Base-by-base conservation (phyloP, 2,888 invertebrate genomes). In the Cheilosia vernalis region DNA sequence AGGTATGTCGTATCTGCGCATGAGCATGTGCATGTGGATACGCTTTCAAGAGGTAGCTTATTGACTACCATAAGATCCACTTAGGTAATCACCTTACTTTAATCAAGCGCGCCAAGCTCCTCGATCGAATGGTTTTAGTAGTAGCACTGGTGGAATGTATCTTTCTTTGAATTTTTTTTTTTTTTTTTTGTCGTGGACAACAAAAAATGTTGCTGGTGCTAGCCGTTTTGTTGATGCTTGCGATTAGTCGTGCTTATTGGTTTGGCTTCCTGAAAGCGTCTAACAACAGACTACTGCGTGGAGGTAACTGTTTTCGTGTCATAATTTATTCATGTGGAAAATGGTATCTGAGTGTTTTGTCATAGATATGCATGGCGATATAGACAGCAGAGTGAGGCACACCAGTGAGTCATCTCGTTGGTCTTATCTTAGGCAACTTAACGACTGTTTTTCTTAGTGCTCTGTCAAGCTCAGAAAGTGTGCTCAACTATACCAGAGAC, bases 241-340 rank as follows among this genome's bases (percentile, higher is more conserved):
- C 64, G 55, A 80, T 84, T 84, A 74, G 84, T 84, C 60, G 84
- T 80, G 80, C 84, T 79, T 79, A 84, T 84, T 80, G 69, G 70
- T 66, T 47, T 79, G 74, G 64, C 84, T 84, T 80, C 84, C 80
- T 84, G 69, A 84, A 84, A 80, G 80, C 70, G 58, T 51, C 73
- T 37, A 40, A 66, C 72, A 67, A 63, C 24, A 40, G 60, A 9
- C 44, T 17, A 33, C 51, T 66, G 44, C 44, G 42, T 63, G 58
- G 37, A 66, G 67, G 42, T 84, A 84, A 84, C 84, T 76, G 84
- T 79, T 84, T 79, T 80, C 74, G 53, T 84, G 79, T 84, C 80
- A 80, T 84, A 84, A 84, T 84, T 84, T 84, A 84, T 84, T 76
- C 84, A 80, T 84, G 80, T 70, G 53, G 74, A 74, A 84, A 84